Base-by-base conservation (phyloP, 1,140 invertebrate species). In the Neodiprion lecontei region DNA sequence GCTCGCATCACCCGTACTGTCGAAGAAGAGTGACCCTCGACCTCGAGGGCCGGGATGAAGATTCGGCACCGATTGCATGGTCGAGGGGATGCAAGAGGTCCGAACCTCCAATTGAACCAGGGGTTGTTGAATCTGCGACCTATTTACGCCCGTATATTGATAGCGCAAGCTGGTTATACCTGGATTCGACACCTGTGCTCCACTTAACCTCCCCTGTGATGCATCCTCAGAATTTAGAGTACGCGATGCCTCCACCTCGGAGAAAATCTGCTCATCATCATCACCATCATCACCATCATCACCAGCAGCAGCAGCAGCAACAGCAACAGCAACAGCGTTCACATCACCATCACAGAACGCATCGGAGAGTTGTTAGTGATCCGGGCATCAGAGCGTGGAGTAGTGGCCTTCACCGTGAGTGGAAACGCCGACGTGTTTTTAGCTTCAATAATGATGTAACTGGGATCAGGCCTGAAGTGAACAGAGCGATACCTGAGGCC, bases 151-250 rank as follows among this genome's bases (percentile, higher is more conserved):
- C 84, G 9, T 83, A 84, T 48, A 77, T 83, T 66, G 83, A 86
- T 61, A 84, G 80, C 67, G 80, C 74, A 14, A 86, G 85, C 73
- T 86, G 85, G 81, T 74, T 87, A 66, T 87, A 87, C 66, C 72
- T 86, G 40, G 83, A 86, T 11, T 79, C 83, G 10, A 79, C 78
- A 73, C 74, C 80, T 7, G 48, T 82, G 28, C 73, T 79, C 65
- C 69, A 69, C 14, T 53, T 79, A 11, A 69, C 70, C 8, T 48
- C 77, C 21, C 48, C 77, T 65, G 48, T 70, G 61, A 49, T 78
- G 69, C 76, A 77, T 17, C 17, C 77, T 21, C 76, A 72, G 23
- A 67, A 78, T 69, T 69, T 81, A 23, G 79, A 84, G 17, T 82
- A 82, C 71, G 79, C 79, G 9, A 70, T 82, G 67, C 79, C 77